Percentiles rank a stretch among this genome's conserved stretches.
These are phyloP conservation scores for Donacobius atricapilla DNA, from an alignment of 2,113 vertebrate genomes.

Conservation along the genomic window DNA sequence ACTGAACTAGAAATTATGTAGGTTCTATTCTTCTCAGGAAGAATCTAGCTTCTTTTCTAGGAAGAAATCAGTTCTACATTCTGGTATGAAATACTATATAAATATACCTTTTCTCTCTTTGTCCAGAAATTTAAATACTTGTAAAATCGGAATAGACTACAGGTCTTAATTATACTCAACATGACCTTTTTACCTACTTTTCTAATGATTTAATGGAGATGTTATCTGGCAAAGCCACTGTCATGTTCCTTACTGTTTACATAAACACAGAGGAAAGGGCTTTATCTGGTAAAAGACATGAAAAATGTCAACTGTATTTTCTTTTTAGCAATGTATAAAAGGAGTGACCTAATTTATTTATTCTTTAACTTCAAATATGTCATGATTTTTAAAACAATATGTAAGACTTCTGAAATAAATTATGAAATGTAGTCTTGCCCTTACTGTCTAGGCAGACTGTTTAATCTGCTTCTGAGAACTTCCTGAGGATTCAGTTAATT, in stretches of 20 bases:
- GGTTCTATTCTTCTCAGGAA: neutral
- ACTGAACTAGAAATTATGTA: neutral
- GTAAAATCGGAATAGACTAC: neutral
- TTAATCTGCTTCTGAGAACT: neutral
- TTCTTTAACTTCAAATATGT: neutral
- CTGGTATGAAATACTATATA: neutral
- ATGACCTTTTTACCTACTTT: neutral
- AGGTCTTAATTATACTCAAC: neutral
- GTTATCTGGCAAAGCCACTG: neutral
- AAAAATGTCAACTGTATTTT: neutral
- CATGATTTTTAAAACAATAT: neutral
- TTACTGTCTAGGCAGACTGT: neutral
- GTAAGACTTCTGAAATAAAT: neutral
- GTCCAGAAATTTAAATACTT: neutral
- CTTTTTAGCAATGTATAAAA: neutral
- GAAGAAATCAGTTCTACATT: neutral
- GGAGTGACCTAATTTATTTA: neutral
- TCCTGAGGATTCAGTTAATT: neutral
- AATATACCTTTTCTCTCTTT: neutral
- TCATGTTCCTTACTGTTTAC: neutral
- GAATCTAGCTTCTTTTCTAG: neutral
- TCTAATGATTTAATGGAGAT: neutral
- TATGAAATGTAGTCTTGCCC: neutral
- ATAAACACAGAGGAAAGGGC: neutral
- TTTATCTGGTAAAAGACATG: neutral